A percentile compares a stretch with the other conserved stretches of the same genome.
Evolutionary conservation across 2,113 vertebrate species (phyloP).

Genomic region (Odocoileus virginianus): DNA sequence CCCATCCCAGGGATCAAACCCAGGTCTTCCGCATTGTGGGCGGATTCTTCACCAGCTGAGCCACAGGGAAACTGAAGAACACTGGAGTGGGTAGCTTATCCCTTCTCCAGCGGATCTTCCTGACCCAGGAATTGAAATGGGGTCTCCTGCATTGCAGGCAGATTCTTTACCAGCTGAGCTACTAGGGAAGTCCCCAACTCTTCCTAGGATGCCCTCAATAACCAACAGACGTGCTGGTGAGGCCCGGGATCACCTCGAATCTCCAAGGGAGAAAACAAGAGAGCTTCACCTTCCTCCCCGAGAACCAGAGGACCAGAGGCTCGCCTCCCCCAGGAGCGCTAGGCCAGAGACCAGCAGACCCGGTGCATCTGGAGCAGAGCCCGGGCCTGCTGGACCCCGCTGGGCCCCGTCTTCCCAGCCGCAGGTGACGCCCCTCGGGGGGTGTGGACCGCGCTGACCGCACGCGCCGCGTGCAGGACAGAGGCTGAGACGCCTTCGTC

Average conservation of each 20-base stretch:
- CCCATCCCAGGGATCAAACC: neutral
- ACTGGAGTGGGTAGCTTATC: neutral
- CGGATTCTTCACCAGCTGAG: too few relatives aligned
- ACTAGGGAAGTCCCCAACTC: neutral
- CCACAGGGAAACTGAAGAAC: neutral
- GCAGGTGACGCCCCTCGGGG: neutral
- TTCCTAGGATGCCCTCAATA: neutral
- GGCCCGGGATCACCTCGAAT: neutral
- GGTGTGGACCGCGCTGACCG: neutral
- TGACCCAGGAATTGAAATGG: neutral
- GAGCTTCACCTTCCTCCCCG: neutral
- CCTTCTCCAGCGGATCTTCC: neutral
- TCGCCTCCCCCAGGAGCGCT: neutral
- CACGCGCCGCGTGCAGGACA: accelerated
- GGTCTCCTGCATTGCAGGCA: neutral
- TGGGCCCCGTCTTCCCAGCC: neutral
- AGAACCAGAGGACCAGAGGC: neutral
- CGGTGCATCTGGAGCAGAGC: neutral
- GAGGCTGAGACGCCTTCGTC: neutral
- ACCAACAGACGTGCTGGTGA: neutral
- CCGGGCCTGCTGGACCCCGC: neutral
- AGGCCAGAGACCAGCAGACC: neutral
- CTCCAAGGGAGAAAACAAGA: neutral
- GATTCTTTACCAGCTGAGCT: too few relatives aligned
- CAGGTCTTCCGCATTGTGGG: neutral